phyloP scores from a whole-genome alignment of 2,113 vertebrate genomes.

The Sciurus niger region DNA sequence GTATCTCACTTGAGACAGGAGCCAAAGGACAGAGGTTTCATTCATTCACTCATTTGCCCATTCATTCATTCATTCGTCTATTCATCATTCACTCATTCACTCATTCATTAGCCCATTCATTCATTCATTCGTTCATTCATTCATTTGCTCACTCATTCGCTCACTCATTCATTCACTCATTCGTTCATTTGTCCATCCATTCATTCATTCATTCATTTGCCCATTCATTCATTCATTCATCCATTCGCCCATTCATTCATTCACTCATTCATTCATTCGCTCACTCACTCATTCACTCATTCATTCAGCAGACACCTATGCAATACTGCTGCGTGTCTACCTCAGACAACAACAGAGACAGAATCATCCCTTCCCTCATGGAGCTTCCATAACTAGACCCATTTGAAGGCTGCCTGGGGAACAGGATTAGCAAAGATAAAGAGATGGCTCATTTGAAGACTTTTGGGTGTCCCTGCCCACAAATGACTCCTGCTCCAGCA shows the following conservation, averaged over 20 bases:
- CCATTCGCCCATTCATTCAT: no score
- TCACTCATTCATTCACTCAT: slow-evolving; percentile 35
- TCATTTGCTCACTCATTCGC: neutral
- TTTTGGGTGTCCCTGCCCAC: neutral
- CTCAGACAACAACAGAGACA: slow-evolving; percentile 28
- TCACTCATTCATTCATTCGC: neutral
- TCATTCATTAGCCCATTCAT: no score
- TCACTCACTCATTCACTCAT: slow-evolving; percentile 7
- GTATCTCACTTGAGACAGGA: neutral
- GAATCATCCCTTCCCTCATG: slow-evolving; percentile 42
- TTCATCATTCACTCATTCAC: no score
- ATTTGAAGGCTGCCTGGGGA: neutral
- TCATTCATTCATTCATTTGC: slow-evolving; percentile 25
- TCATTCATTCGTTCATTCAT: no score
- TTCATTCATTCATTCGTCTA: neutral
- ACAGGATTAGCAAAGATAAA: neutral
- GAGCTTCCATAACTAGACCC: slow-evolving; percentile 28
- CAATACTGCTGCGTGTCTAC: neutral
- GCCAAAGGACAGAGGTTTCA: neutral
- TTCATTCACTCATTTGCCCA: neutral
- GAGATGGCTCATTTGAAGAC: neutral
- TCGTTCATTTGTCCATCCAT: neutral
- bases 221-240: slow-evolving; percentile 36
- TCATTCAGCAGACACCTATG: neutral
- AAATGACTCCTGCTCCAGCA: neutral